Evolutionary conservation across 2,797 vertebrate species (phyloP), one percentile per base, ranked within the genome.

Genomic region (Nyctibius grandis): DNA sequence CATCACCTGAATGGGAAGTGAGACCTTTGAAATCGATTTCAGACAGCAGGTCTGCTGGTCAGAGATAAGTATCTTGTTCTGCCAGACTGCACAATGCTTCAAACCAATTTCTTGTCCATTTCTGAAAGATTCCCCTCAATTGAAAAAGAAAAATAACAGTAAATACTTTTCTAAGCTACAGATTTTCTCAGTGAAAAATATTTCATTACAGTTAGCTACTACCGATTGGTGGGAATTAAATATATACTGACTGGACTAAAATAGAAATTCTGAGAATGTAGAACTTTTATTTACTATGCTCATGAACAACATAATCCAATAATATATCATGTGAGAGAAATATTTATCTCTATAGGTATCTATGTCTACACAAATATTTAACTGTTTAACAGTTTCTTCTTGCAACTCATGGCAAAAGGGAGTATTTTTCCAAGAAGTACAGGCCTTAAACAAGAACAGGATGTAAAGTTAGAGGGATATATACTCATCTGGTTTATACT

Each of bases 21-120:
- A 91, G 75, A 87, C 88, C 51, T 91, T 36, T 79, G 63, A 94
- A 90, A 95, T 60, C 4, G 6, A 95, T 92, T 90, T 94, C 70
- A 89, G 60, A 36, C 42, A 91, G 70, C 45, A 68, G 23, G n/a
- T 34, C 38, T 73, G 34, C 57, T 88, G 51, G 34, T 78, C 68
- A 79, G 36, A 87, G 67, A 20, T 77, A 77, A 60, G 29, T 50
- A 86, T 91, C 68, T 81, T 6, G 2, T 91, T 92, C 76, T 94
- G 64, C 19, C 48, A 87, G 74, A 78, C 59, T 86, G 63, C 51
- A 82, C 83, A 94, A 61, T 38, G 63, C 51, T 92, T 84, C 53
- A 70, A 73, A 90, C 59, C 64, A 94, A 84, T 94, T 86, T 96
- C n/a, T 72, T 84, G 12, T 78, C 74, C 15, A 70, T 83, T 95